A percentile compares a stretch with the other conserved stretches of the same genome.
Conservation (phyloP, 2,113 vertebrate genomes). For the Oreotrochilus melanogaster region DNA sequence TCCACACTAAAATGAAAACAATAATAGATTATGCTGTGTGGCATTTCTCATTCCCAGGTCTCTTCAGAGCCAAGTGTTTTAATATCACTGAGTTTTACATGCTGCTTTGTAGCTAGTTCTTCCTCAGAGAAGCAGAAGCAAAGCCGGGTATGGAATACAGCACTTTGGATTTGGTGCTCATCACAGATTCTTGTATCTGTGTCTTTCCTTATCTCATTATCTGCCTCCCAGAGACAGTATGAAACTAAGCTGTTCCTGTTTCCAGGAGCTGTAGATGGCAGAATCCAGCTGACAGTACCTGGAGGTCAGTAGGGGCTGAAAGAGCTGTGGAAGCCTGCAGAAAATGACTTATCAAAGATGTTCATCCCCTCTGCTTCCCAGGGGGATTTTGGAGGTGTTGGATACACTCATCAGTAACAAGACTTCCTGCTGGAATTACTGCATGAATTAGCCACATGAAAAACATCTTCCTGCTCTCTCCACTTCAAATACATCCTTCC, state of each 20-base stretch:
- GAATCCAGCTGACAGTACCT: neutral
- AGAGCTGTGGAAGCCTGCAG: slow-evolving; percentile 8
- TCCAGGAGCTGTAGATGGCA: neutral
- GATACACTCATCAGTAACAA: neutral
- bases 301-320: slow-evolving; percentile 19
- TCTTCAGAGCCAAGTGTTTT: neutral
- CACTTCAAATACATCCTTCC: neutral
- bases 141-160: neutral
- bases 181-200: neutral
- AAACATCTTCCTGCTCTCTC: neutral
- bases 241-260: neutral
- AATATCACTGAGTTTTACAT: neutral
- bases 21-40: neutral
- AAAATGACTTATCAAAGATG: slow-evolving; percentile 54
- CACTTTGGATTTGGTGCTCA: neutral
- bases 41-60: neutral
- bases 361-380: slow-evolving; percentile 30
- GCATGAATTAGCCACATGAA: slow-evolving; percentile 5
- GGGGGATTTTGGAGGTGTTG: neutral
- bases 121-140: neutral
- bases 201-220: neutral
- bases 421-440: slow-evolving; percentile 26
- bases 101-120: neutral
- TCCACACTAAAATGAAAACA: neutral
- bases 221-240: neutral